phyloP scores from a whole-genome alignment of 2,113 vertebrate species.

The Elanus axillaris region DNA sequence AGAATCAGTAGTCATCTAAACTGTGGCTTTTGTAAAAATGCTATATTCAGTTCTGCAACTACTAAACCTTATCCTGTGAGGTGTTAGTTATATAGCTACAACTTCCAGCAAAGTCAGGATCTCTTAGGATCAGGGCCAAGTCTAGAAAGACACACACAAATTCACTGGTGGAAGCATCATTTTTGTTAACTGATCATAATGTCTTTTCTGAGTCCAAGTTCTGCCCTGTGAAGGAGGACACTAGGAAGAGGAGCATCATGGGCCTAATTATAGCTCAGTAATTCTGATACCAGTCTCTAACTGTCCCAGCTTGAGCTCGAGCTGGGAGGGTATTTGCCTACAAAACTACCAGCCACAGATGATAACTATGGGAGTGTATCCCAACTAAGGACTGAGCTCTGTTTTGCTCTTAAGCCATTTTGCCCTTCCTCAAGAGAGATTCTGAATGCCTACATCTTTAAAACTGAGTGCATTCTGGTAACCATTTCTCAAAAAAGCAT shows the following conservation, averaged over 20 bases:
- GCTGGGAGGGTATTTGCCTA: not conserved
- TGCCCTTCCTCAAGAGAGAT: not conserved
- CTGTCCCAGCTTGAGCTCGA: not conserved
- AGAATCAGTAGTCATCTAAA: not conserved
- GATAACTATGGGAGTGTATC: not conserved
- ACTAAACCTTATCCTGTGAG: not conserved
- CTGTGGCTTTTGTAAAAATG: not conserved
- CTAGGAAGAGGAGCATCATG: not conserved
- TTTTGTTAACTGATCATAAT: not conserved
- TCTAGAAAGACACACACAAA: not conserved
- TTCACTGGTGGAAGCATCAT: accelerated
- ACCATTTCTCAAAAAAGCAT: not conserved
- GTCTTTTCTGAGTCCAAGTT: accelerated
- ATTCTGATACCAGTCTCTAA: not conserved
- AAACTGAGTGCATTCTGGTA: not conserved
- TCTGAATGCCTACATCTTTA: accelerated
- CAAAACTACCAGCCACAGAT: not conserved
- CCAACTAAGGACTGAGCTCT: not conserved
- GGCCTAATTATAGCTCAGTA: not conserved
- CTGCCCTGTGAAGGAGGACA: not conserved
- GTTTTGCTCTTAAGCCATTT: not conserved
- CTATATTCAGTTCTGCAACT: not conserved
- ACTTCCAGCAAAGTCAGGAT: not conserved
- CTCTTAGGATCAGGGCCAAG: not conserved
- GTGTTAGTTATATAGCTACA: not conserved